These are phyloP conservation scores for Sphenopsis melanotis DNA, from an alignment of 2,797 vertebrate species.

Conservation along the genomic window DNA sequence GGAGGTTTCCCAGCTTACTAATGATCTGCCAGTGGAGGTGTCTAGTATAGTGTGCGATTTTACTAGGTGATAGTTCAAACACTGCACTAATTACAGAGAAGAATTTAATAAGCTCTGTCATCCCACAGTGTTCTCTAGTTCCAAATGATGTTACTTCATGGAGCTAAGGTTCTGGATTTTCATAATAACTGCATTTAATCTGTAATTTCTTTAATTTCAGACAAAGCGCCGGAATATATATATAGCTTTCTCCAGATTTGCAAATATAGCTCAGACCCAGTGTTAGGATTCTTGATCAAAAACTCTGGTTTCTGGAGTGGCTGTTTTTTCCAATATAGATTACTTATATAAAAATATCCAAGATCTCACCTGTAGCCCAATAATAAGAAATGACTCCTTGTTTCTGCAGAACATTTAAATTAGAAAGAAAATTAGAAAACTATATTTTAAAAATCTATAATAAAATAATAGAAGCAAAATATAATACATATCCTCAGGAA, in stretches of 20 bases:
- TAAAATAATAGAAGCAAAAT: background rate
- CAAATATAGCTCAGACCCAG: background rate
- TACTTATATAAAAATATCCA: background rate
- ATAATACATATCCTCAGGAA: background rate
- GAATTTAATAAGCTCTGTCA: background rate
- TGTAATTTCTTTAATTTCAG: background rate
- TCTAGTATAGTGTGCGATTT: background rate
- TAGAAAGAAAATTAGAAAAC: background rate
- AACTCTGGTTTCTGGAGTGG: background rate
- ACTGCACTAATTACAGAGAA: background rate
- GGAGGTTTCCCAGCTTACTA: background rate
- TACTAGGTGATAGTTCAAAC: background rate
- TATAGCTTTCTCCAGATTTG: background rate
- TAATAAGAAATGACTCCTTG: background rate
- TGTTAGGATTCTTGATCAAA: background rate
- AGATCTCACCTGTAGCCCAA: background rate
- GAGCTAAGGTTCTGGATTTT: background rate
- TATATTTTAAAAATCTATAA: fast-evolving
- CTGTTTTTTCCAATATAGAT: background rate
- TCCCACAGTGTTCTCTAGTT: background rate
- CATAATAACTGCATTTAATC: background rate
- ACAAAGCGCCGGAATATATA: background rate
- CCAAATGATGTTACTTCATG: background rate
- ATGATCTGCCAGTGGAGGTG: background rate
- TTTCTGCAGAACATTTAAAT: background rate